Percentiles rank a stretch among this genome's conserved stretches.
phyloP scores from a whole-genome alignment of 2,113 vertebrate species.

The Cottus gobio region DNA sequence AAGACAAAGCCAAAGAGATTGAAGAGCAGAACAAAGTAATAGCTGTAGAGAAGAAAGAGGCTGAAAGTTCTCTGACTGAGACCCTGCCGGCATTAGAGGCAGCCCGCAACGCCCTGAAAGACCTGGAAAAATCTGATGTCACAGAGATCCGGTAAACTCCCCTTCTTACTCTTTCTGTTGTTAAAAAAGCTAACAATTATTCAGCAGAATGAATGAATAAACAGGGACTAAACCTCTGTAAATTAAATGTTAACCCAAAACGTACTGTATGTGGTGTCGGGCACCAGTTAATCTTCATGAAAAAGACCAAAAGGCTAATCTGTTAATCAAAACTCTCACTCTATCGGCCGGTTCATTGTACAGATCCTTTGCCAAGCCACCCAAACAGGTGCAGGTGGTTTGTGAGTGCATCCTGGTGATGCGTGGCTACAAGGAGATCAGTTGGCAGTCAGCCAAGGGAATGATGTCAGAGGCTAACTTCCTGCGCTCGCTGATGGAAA shows the following conservation, averaged over 20 bases:
- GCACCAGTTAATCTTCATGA: not conserved
- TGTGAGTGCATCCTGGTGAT: slow-evolving; percentile 97
- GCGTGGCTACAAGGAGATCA: slow-evolving; percentile 92
- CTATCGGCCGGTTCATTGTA: not conserved
- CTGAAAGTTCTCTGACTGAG: slow-evolving; percentile 90
- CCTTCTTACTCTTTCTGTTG: not conserved
- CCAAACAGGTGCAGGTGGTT: slow-evolving; percentile 92
- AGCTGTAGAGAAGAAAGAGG: slow-evolving; percentile 89
- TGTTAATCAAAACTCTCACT: not conserved
- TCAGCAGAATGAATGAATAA: not conserved
- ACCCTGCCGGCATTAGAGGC: slow-evolving; percentile 92
- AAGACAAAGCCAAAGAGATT: slow-evolving; percentile 92
- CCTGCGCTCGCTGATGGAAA: slow-evolving; percentile 90
- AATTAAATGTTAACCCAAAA: not conserved
- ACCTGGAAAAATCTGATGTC: slow-evolving; percentile 95
- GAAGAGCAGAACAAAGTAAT: slow-evolving; percentile 93
- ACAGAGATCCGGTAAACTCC: slow-evolving; percentile 91
- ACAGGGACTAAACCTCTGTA: not conserved
- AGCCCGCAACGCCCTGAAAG: slow-evolving; percentile 91
- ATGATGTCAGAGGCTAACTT: slow-evolving; percentile 99
- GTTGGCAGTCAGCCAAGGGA: slow-evolving; percentile 92
- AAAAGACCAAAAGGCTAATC: not conserved
- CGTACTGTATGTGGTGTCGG: not conserved
- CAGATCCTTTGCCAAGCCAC: slow-evolving; percentile 96
- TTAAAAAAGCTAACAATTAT: not conserved